phyloP scores from a whole-genome alignment of 1,140 invertebrate genomes.

The Caenorhabditis latens region DNA sequence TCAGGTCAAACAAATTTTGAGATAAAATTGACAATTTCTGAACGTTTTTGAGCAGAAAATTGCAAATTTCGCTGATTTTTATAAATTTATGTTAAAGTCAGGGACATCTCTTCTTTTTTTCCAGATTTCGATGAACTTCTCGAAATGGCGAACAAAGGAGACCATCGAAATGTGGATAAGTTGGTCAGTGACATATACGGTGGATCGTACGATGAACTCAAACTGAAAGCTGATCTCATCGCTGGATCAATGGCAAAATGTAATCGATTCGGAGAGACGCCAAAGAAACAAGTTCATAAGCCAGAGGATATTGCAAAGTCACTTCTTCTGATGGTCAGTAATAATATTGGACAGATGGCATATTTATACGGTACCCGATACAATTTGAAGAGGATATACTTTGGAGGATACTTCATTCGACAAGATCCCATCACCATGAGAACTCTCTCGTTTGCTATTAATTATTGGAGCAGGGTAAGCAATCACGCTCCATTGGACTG shows the following conservation, averaged over 20 bases:
- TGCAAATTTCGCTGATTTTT: too few species aligned
- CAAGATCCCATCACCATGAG: slow-evolving; percentile 65
- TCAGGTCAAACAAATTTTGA: too few species aligned
- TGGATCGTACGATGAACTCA: slow-evolving; percentile 57
- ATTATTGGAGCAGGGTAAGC: slow-evolving; percentile 63
- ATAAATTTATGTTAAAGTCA: too few species aligned
- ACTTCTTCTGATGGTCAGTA: slow-evolving; percentile 65
- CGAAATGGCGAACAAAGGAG: slow-evolving; percentile 59
- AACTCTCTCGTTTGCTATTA: slow-evolving; percentile 63
- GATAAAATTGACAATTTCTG: too few species aligned
- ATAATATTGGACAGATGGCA: slow-evolving; percentile 65
- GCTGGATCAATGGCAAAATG: slow-evolving; percentile 65
- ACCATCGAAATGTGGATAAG: slow-evolving; percentile 57
- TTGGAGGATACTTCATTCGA: slow-evolving; percentile 64
- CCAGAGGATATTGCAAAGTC: slow-evolving; percentile 63
- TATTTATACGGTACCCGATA: slow-evolving; percentile 60
- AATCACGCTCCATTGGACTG: background rate
- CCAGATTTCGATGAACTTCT: slow-evolving; percentile 62
- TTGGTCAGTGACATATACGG: slow-evolving; percentile 63
- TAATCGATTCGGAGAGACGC: slow-evolving; percentile 23
- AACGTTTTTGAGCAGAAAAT: too few species aligned
- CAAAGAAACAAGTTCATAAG: background rate
- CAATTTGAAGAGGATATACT: slow-evolving; percentile 63
- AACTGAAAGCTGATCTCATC: slow-evolving; percentile 60
- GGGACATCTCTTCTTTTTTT: background rate